These are phyloP conservation scores for Tachyglossus aculeatus DNA, from an alignment of 2,797 vertebrate species.

Conservation along the genomic window DNA sequence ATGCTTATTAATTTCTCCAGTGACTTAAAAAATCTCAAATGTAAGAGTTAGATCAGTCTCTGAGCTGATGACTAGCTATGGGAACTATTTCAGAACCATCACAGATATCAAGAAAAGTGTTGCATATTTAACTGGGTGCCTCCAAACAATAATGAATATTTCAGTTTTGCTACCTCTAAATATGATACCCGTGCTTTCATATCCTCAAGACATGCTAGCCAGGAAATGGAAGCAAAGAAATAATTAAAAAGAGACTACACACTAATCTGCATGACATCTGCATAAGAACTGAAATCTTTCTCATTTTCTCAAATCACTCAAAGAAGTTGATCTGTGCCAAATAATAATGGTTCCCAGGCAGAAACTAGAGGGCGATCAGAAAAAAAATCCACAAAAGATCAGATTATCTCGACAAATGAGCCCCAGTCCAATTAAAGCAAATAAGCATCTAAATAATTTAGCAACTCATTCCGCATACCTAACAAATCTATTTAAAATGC, in stretches of 20 bases:
- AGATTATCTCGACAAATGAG: rapidly evolving
- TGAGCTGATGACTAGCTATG: not conserved
- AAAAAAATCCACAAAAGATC: not conserved
- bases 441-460: not conserved
- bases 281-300: slow-evolving; percentile 17
- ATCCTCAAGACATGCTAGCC: slow-evolving; percentile 37
- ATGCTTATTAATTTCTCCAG: not conserved
- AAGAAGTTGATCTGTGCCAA: not conserved
- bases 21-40: not conserved
- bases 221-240: slow-evolving; percentile 25
- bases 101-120: not conserved
- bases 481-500: not conserved
- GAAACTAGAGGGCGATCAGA: not conserved
- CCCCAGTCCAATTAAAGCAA: rapidly evolving
- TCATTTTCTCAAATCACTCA: not conserved
- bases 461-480: not conserved
- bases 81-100: rapidly evolving
- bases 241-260: slow-evolving; percentile 41
- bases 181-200: not conserved
- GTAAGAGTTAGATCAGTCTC: not conserved
- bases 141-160: slow-evolving; percentile 15
- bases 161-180: slow-evolving; percentile 7
- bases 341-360: not conserved
- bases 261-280: slow-evolving; percentile 54
- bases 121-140: not conserved